Evolutionary conservation across 2,888 invertebrate genomes (phyloP).

Genomic region (Scaptodrosophila latifasciaeformis): DNA sequence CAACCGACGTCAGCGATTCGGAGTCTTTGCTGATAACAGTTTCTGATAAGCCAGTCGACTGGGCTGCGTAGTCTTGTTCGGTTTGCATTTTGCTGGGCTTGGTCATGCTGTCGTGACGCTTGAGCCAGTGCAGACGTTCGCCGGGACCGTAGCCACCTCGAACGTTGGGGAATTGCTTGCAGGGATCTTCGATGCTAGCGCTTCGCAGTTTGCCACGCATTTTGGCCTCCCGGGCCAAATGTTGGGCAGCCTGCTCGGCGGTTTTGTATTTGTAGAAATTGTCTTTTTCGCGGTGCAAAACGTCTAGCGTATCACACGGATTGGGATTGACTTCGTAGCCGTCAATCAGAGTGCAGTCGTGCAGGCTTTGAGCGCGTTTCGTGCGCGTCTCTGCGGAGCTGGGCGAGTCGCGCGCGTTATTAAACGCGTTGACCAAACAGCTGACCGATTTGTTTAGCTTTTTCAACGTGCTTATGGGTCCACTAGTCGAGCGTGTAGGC

Average conservation of each 20-base stretch:
- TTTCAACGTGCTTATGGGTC: conserved; percentile 46
- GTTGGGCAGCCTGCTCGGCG: conserved; percentile 72
- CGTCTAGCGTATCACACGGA: conserved; percentile 22
- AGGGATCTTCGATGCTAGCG: conserved; percentile 25
- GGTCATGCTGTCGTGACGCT: conserved; percentile 54
- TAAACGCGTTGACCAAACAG: conserved; percentile 62
- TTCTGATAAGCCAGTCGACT: conserved; percentile 29
- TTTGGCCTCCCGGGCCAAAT: conserved; percentile 46
- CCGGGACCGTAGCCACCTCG: conserved; percentile 23
- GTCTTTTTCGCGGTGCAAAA: conserved; percentile 63
- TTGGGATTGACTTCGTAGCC: conserved; percentile 7
- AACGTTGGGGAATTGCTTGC: neutral
- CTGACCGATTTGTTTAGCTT: conserved; percentile 69
- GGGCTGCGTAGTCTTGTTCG: conserved; percentile 10
- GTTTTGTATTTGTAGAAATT: conserved; percentile 75
- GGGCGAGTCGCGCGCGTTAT: conserved; percentile 44
- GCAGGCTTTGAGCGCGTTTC: conserved; percentile 61
- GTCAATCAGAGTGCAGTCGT: conserved; percentile 57
- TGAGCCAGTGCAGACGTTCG: conserved; percentile 71
- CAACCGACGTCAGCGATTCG: conserved; percentile 17
- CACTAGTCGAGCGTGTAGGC: neutral
- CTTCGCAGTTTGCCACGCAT: conserved; percentile 47
- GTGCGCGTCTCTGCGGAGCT: conserved; percentile 23
- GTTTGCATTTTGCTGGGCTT: conserved; percentile 26
- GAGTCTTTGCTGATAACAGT: conserved; percentile 9